Evolutionary conservation across 64 coral and sea anemone genomes (phyloP).

Genomic region (Exaiptasia diaphana): DNA sequence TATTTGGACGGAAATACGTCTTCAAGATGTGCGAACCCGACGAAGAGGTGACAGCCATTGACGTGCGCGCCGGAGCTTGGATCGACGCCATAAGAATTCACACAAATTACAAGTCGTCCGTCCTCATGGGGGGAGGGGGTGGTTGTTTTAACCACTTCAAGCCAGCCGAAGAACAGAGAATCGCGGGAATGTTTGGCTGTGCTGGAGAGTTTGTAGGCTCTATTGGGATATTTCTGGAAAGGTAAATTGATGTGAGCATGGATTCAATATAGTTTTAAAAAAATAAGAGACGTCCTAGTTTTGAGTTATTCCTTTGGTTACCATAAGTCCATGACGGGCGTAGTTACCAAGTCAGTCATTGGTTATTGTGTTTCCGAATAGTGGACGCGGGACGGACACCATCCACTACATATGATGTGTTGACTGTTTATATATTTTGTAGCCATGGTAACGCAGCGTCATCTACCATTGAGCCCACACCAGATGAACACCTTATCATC

Average conservation of each 20-base stretch:
- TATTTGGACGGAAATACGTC: slow-evolving; percentile 21
- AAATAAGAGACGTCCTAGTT: too few species aligned
- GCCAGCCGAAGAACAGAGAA: slow-evolving; percentile 40
- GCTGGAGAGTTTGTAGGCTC: slow-evolving; percentile 65
- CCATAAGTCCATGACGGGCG: too few species aligned
- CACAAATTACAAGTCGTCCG: slow-evolving; percentile 74
- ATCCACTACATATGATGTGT: too few species aligned
- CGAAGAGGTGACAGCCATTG: slow-evolving; percentile 67
- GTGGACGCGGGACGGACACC: too few species aligned
- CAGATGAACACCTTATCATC: slow-evolving; percentile 33
- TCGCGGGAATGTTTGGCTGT: slow-evolving; percentile 69
- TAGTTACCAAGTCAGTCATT: background rate
- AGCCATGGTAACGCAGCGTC: too few species aligned
- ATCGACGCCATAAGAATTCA: slow-evolving; percentile 83
- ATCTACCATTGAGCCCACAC: too few species aligned
- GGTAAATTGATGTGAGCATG: background rate
- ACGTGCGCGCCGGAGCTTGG: slow-evolving; percentile 80
- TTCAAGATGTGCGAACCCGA: slow-evolving; percentile 62
- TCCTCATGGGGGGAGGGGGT: slow-evolving; percentile 86
- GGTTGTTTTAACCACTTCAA: slow-evolving; percentile 55
- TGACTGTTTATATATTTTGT: too few species aligned
- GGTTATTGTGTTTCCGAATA: background rate
- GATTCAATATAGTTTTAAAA: background rate
- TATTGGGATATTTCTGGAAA: slow-evolving; percentile 59
- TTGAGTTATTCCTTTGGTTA: too few species aligned